Base-by-base conservation (phyloP, 2,797 vertebrate species). In the Luscinia megarhynchos region DNA sequence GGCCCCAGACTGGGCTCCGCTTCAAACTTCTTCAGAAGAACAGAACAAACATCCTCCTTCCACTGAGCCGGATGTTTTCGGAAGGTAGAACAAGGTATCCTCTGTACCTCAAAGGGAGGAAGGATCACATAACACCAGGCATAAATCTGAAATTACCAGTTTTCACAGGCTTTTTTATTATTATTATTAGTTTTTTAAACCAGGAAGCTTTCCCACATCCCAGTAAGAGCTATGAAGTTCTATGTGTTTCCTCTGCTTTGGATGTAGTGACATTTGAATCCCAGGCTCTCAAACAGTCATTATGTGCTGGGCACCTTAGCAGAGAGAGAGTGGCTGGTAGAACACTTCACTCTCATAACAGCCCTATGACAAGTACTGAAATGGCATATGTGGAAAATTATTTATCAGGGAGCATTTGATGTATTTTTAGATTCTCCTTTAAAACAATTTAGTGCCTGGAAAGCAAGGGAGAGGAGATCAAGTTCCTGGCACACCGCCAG, bases 1-100 rank as follows among this genome's bases (percentile, higher is more conserved):
- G 79, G 73, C 92, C 89, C 59, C 92, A 79, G 77, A 32, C 84
- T 74, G 92, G 92, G 87, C 92, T 91, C 66, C 66, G 59, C 79
- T 96, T 96, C 94, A 95, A 46, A 82, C 91, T 93, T 66, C 91
- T 92, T 90, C 91, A 91, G 92, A 93, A 95, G 87, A 93, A 79
- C 82, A 92, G 94, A 96, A 79, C 91, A 97, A 96, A 97, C 95
- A 97, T 94, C 94, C 94, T 95, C 30, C 87, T 91, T 91, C 87
- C 73, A 66, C 76, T 61, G 50, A 63, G 67, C 67, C 45, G 89
- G 95, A 95, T 96, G 92, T 97, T 95, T 96, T 90, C 55, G 1
- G 3, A 96, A 95, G 87, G 95, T 96, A 53, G 92, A 96, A 96
- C 96, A 96, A 95, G 94, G 92, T 96, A 94, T 90, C 87, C 89